Percentiles rank a stretch among this genome's conserved stretches.
Conservation (phyloP, 1,140 invertebrate genomes). For the Trigoniulus corallinus region DNA sequence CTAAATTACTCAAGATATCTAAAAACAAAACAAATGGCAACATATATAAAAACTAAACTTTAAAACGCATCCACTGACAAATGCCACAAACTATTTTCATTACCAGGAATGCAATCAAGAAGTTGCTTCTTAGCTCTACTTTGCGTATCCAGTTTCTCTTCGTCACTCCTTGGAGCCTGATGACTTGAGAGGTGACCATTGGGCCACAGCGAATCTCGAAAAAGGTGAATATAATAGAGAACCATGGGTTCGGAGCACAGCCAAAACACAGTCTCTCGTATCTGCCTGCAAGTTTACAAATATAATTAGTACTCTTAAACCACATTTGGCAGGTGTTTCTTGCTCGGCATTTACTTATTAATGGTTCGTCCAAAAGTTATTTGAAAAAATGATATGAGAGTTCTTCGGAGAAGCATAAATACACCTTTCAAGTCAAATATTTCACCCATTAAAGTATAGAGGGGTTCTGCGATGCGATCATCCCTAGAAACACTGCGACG, state of each 20-base stretch:
- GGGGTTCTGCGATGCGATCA: constrained; percentile 71
- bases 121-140: constrained; percentile 26
- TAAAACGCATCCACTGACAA: neutral
- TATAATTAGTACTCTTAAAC: neutral
- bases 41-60: constrained; percentile 3
- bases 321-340: neutral
- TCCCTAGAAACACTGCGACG: constrained; percentile 1
- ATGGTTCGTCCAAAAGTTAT: constrained; percentile 80
- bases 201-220: constrained; percentile 76
- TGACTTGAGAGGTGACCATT: constrained; percentile 45
- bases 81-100: neutral
- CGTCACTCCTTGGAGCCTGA: constrained; percentile 37
- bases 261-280: constrained; percentile 69
- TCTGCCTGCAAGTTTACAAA: constrained; percentile 42
- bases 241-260: constrained; percentile 77
- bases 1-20: constrained; percentile 61
- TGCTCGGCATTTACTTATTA: constrained; percentile 55
- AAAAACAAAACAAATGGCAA: constrained; percentile 10
- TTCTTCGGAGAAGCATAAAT: constrained; percentile 68
- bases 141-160: constrained; percentile 43
- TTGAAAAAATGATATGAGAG: constrained; percentile 78
- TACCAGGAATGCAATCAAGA: constrained; percentile 22
- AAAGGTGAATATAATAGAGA: constrained; percentile 64
- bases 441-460: constrained; percentile 69
- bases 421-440: constrained; percentile 75